Base-by-base conservation (phyloP, 2,888 invertebrate species). In the Nomada fucata region DNA sequence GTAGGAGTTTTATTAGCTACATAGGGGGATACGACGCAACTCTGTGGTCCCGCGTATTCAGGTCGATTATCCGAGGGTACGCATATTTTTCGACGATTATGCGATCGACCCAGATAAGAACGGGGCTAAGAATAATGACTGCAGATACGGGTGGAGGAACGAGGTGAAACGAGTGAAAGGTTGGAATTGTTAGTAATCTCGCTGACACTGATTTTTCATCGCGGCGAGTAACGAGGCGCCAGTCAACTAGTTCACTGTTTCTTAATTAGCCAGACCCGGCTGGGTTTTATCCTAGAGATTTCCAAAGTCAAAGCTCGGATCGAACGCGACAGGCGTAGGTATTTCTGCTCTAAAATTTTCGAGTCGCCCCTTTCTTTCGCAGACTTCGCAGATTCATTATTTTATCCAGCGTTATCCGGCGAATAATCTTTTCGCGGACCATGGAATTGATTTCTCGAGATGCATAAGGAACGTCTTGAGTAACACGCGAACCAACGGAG, bases 61-160 rank as follows among this genome's bases (percentile, higher is more conserved):
- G 77, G 77, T 77, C 74, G 73, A 63, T 82, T 67, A 68, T 60
- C 71, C 70, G 23, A 20, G 64, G 67, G 13, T 74, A 84, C 80
- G 80, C 79, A 83, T 68, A 72, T 84, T 84, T 72, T 59, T 61
- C 71, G 74, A 65, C 74, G 80, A 84, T 84, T 84, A 84, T 80
- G 80, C 84, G 84, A 84, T 84, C 80, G 84, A 82, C 73, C 82
- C 59, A 77, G 77, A 84, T 80, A 84, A 80, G 61, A 74, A 71
- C 55, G 59, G 67, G 71, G 74, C 64, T 74, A 76, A 77, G 80
- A 78, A 74, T 84, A 85, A 85, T 76, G 84, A 79, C 69, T 67
- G 78, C 84, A 52, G 84, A 81, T 81, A 70, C 72, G 71, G 13
- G 50, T 36, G 55, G 68, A 74, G 73, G 65, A 59, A 76, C 64